These are phyloP conservation scores for Brachionichthys hirsutus DNA, from an alignment of 2,113 vertebrate species.

Conservation along the genomic window DNA sequence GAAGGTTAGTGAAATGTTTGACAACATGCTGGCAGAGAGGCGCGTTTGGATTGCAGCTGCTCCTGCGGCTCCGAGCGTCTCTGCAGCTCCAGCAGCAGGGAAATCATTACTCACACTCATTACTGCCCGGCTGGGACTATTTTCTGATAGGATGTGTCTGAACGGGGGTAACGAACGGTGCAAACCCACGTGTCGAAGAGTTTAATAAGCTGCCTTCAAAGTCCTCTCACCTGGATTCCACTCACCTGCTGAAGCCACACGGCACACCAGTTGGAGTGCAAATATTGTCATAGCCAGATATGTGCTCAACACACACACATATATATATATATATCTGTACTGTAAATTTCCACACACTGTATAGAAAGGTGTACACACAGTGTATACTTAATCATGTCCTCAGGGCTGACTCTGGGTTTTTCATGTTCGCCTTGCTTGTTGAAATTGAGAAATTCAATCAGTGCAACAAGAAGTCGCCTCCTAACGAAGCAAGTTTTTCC, in stretches of 20 bases:
- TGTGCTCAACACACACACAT: slow-evolving; percentile 7
- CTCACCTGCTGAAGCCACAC: slow-evolving; percentile 8
- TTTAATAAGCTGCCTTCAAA: slow-evolving; percentile 36
- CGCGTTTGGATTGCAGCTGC: slow-evolving; percentile 14
- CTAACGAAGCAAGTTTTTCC: slow-evolving; percentile 71
- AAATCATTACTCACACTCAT: slow-evolving; percentile 27
- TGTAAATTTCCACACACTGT: background rate
- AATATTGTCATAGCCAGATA: slow-evolving; percentile 14
- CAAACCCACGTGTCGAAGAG: slow-evolving; percentile 7
- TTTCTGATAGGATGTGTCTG: slow-evolving; percentile 13
- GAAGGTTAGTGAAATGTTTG: slow-evolving; percentile 16
- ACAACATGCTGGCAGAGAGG: slow-evolving; percentile 21
- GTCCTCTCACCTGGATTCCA: slow-evolving; percentile 17
- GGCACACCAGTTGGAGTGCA: background rate
- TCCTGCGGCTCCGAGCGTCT: slow-evolving; percentile 24
- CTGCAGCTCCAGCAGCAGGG: slow-evolving; percentile 9
- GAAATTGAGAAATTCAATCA: slow-evolving; percentile 69
- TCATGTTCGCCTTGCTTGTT: slow-evolving; percentile 46
- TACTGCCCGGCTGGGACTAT: slow-evolving; percentile 2
- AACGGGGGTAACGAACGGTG: slow-evolving; percentile 21
- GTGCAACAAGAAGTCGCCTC: slow-evolving; percentile 63
- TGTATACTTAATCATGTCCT: no score
- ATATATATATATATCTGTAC: background rate
- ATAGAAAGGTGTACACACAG: no score
- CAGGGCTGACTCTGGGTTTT: slow-evolving; percentile 26